Base-by-base conservation (phyloP, 2,113 vertebrate genomes). In the Trachemys scripta region DNA sequence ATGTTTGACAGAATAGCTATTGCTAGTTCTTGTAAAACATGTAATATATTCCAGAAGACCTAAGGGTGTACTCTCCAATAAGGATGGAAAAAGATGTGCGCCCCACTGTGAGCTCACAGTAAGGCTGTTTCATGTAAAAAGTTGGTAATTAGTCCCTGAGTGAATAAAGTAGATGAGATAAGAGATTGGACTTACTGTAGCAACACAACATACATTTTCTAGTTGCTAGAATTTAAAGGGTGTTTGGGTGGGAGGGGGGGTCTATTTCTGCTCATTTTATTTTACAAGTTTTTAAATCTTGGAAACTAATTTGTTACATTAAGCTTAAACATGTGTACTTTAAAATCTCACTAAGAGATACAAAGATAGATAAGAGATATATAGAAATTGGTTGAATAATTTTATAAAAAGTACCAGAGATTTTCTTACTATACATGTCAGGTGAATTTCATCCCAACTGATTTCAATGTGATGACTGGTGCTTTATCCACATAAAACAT, bases 111-210 rank as follows among this genome's bases (percentile, higher is more conserved):
- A 98, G 96, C 98, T 97, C 92, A 97, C 92, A 98, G 95, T 98
- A 98, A 98, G 98, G 98, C 98, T 98, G 98, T 99, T 99, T 99
- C 98, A 98, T 99, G 98, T 98, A 97, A 98, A 99, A 99, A 99
- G 98, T 99, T 98, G 98, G 98, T 99, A 99, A 99, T 99, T 99
- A 99, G 99, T 99, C 99, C 99, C 99, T 97, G 98, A 99, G 99
- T 99, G 99, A 98, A 98, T 99, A 99, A 99, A 98, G 98, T 97
- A 98, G 98, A 99, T 98, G 97, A 98, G 98, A 98, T 98, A 97
- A 98, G 98, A 98, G 98, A 94, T 96, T 94, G 96, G 88, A 97
- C 97, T 98, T 97, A 94, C 90, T 97, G 95, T 90, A 95, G 97
- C 95, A 96, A 91, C 96, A 91, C 95, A 94, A 94, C 96, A 94